A percentile compares a stretch with the other conserved stretches of the same genome.
Evolutionary conservation across 2,113 vertebrate species (phyloP).

Genomic region (Elephantulus edwardii): DNA sequence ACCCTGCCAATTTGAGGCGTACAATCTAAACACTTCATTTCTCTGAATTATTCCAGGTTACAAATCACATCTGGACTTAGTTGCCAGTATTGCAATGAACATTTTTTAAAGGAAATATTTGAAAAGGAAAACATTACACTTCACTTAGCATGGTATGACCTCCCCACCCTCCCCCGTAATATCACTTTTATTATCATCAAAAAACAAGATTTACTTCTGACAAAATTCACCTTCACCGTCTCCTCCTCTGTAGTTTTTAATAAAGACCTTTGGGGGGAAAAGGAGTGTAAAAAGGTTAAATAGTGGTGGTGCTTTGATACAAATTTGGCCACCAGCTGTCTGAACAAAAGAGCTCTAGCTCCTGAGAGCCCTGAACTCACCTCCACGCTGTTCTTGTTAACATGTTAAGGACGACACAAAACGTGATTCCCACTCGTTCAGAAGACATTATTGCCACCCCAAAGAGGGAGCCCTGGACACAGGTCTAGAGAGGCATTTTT

Average conservation of each 20-base stretch:
- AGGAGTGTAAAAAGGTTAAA: constrained; percentile 3
- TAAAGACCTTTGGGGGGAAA: neutral
- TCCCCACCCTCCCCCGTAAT: neutral
- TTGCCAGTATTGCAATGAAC: neutral
- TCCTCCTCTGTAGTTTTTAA: neutral
- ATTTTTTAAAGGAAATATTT: constrained; percentile 23
- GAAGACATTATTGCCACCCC: neutral
- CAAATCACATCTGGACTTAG: constrained; percentile 25
- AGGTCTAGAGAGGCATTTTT: neutral
- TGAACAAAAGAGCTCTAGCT: neutral
- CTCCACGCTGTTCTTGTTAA: neutral
- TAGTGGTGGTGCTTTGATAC: neutral
- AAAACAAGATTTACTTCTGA: constrained; percentile 7
- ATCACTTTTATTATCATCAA: constrained; percentile 6
- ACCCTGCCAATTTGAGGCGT: neutral
- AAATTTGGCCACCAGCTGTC: neutral
- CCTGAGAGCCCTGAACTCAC: neutral
- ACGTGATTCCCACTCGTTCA: neutral
- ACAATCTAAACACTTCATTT: constrained; percentile 24
- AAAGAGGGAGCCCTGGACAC: neutral
- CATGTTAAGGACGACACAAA: neutral
- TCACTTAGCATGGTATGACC: neutral
- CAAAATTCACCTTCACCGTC: constrained; percentile 14
- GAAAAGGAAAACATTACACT: constrained; percentile 11
- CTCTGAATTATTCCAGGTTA: constrained; percentile 10